Conservation (phyloP, 2,113 vertebrate species). For the Oncorhynchus gorbuscha region DNA sequence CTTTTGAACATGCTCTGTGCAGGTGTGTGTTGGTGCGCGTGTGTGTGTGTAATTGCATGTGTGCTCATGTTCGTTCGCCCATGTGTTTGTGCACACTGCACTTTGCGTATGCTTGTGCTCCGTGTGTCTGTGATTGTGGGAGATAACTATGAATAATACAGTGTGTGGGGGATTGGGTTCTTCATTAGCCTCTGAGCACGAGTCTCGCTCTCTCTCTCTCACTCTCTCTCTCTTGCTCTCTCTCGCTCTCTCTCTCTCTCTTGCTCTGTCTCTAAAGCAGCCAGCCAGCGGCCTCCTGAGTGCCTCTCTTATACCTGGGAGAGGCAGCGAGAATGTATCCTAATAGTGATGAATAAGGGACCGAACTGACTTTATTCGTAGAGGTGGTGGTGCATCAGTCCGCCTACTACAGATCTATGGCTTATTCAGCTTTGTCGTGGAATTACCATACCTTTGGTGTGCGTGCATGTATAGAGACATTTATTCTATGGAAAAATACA, state of each 20-base stretch:
- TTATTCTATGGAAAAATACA: not conserved
- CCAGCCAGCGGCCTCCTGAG: not conserved
- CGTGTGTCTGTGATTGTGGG: not conserved
- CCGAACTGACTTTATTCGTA: not conserved
- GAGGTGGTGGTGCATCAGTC: not conserved
- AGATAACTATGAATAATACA: slow-evolving; percentile 47
- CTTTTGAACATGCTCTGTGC: not conserved
- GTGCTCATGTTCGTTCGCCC: not conserved
- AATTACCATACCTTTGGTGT: not conserved
- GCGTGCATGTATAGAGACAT: too few species aligned
- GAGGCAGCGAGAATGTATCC: too few species aligned
- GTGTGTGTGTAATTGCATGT: slow-evolving; percentile 23
- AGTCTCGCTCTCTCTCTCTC: not conserved
- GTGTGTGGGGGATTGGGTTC: slow-evolving; percentile 17
- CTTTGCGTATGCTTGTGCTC: slow-evolving; percentile 10
- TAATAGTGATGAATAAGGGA: not conserved
- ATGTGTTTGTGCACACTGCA: not conserved
- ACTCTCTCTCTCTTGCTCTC: not conserved
- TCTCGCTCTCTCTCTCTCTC: not conserved
- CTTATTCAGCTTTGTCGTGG: not conserved
- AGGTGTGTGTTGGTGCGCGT: not conserved
- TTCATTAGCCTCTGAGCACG: slow-evolving; percentile 24
- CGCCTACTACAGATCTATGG: not conserved
- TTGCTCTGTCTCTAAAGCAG: not conserved
- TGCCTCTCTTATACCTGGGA: not conserved